These are phyloP conservation scores for Oryzias melastigma DNA, from an alignment of 2,113 vertebrate genomes.

Conservation along the genomic window DNA sequence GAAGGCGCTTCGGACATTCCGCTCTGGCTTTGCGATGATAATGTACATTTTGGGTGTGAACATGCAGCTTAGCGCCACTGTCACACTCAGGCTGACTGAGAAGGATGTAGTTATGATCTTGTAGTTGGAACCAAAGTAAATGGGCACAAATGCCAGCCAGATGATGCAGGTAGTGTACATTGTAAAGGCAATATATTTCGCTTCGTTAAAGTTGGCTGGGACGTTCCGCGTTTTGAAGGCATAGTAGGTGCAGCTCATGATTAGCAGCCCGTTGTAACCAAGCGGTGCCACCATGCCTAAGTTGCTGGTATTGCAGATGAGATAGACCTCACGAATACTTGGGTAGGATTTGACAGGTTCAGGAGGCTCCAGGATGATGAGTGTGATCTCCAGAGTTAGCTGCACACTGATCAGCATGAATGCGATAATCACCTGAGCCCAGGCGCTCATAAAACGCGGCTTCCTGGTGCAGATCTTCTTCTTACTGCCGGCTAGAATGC, in stretches of 20 bases:
- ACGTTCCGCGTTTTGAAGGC: conserved; percentile 99
- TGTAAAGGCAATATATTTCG: conserved; percentile 98
- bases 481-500: conserved; percentile 97
- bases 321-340: conserved; percentile 94
- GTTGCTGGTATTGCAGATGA: conserved; percentile 98
- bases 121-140: conserved; percentile 99
- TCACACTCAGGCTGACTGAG: conserved; percentile 96
- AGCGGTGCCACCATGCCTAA: conserved; percentile 93
- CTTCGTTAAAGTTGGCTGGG: conserved; percentile 98
- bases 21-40: conserved; percentile 97
- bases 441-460: conserved; percentile 97
- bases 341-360: conserved; percentile 95
- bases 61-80: conserved; percentile 97
- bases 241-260: conserved; percentile 99
- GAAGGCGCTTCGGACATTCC: conserved; percentile 98
- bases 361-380: conserved; percentile 95
- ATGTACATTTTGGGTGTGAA: conserved; percentile 99
- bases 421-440: conserved; percentile 95
- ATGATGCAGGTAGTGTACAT: conserved; percentile 99
- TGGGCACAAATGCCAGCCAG: conserved; percentile 98
- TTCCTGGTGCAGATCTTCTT: conserved; percentile 99
- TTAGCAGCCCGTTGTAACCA: conserved; percentile 96
- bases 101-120: conserved; percentile 99
- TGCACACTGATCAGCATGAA: conserved; percentile 93
- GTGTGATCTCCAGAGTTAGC: conserved; percentile 87